Base-by-base conservation (phyloP, 2,888 invertebrate genomes). In the Microctonus aethiopoides region DNA sequence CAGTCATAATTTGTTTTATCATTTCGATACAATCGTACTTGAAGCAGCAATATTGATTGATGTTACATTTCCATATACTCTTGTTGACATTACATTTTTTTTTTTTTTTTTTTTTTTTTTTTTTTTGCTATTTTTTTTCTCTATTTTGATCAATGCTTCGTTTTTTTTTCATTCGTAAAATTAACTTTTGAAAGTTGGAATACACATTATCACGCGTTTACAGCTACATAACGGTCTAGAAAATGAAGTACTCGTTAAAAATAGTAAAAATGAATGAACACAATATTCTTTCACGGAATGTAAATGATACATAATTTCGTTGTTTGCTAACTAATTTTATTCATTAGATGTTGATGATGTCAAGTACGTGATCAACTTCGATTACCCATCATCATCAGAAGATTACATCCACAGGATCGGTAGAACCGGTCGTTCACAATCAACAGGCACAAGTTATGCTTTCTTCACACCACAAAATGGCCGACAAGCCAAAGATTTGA, bases 361-460 rank as follows among this genome's bases (percentile, higher is more conserved):
- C 83, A 96, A 96, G 89, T 96, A 94, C 89, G 97, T 98, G 77
- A 95, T 97, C 86, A 98, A 97, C 89, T 97, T 94, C 89, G 97
- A 97, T 89, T 98, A 96, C 88, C 97, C 97, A 68, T 95, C 95
- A 87, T 96, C 95, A 72, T 95, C 96, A 67, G 97, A 98, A 87
- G 97, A 97, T 88, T 97, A 97, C 87, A 95, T 97, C 82, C 97
- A 97, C 88, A 92, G 97, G 75, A 98, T 97, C 87, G 97, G 97
- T 70, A 92, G 97, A 81, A 97, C 97, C 52, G 97, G 96, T 65
- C 91, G 97, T 65, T 93, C 94, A 54, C 92, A 94, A 85, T 91
- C 93, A 78, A 95, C 93, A 79, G 96, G 96, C 78, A 97, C 96
- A 73, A 96, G 97, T 54, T 97, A 97, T 87, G 97, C 97, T 70